Evolutionary conservation across 2,113 vertebrate genomes (phyloP), one percentile per base, ranked within the genome.

Genomic region (Calyptommatus sinebrachiatus): DNA sequence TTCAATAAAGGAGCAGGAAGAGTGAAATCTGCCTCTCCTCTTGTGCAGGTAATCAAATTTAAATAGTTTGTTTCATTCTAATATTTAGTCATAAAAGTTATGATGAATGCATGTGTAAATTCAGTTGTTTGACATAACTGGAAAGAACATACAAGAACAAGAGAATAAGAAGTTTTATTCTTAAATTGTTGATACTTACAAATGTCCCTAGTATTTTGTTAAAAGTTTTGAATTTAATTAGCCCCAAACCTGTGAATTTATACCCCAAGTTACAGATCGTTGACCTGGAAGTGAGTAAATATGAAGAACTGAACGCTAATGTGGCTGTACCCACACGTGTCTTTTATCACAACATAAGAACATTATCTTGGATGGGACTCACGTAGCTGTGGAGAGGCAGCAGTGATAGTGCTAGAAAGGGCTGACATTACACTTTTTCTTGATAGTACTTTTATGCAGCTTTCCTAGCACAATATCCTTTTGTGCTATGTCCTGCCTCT

Each of bases 41-140:
- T 80, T 71, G 83, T 90, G 21, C 90, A 95, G 96, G 97, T 97
- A 71, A 41, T 78, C 29, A 46, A 73, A 9, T 57, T 16, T 57
- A 57, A 57, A 57, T 18, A 57, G 53, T 45, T 66, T 41, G 29
- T 60, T 41, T 12, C 46, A 61, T 70, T 26, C 29, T 61, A 61
- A 61, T 9, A 16, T 28, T n/a, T 35, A 31, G 0, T 57, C 66
- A 24, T 57, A 8, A 57, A 65, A 28, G 16, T 31, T 35, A 21
- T 2, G 4, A 70, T 53, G 67, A 28, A 20, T 50, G 22, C 31
- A 12, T 71, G 18, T 71, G 21, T 62, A 62, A 80, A 10, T 35
- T 62, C 26, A 24, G 22, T 67, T n/a, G 61, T 14, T n/a, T 83
- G 24, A 1, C 70, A 71, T 26, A 14, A 0, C 22, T 63, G 48